phyloP scores from a whole-genome alignment of 2,113 vertebrate genomes.

The Nyctereutes procyonoides region DNA sequence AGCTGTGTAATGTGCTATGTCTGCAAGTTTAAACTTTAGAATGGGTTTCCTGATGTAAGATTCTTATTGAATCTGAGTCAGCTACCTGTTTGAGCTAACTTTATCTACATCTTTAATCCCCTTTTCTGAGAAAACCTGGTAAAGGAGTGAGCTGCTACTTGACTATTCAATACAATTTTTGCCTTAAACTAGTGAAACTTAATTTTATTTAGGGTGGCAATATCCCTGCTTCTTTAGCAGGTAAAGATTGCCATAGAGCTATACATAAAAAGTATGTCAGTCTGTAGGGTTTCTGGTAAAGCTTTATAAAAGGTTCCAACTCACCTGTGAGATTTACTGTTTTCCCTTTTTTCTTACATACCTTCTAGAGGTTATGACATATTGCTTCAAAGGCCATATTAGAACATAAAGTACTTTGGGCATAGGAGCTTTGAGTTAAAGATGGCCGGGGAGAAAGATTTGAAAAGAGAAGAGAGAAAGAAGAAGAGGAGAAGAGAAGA shows the following conservation, averaged over 20 bases:
- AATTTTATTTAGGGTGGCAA: neutral
- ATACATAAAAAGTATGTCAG: neutral
- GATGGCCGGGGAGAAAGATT: neutral
- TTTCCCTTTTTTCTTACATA: neutral
- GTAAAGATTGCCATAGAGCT: neutral
- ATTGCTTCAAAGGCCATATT: neutral
- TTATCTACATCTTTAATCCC: neutral
- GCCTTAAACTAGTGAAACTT: neutral
- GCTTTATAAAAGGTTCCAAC: neutral
- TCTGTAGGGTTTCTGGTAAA: neutral
- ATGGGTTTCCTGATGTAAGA: rapidly evolving
- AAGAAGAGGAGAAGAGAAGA: neutral
- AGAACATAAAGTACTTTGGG: rapidly evolving
- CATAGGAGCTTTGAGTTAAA: neutral
- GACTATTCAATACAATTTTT: neutral
- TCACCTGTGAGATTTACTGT: neutral
- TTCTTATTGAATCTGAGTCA: neutral
- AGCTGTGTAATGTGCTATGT: neutral
- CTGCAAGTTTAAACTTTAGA: neutral
- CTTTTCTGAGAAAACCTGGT: neutral
- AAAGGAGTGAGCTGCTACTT: neutral
- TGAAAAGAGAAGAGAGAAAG: neutral
- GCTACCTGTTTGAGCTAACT: neutral
- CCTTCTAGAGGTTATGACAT: neutral
- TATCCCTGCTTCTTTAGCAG: neutral